A percentile compares a stretch with the other conserved stretches of the same genome.
These are phyloP conservation scores for Misgurnus mizolepis DNA, from an alignment of 2,113 vertebrate species.

Conservation along the genomic window DNA sequence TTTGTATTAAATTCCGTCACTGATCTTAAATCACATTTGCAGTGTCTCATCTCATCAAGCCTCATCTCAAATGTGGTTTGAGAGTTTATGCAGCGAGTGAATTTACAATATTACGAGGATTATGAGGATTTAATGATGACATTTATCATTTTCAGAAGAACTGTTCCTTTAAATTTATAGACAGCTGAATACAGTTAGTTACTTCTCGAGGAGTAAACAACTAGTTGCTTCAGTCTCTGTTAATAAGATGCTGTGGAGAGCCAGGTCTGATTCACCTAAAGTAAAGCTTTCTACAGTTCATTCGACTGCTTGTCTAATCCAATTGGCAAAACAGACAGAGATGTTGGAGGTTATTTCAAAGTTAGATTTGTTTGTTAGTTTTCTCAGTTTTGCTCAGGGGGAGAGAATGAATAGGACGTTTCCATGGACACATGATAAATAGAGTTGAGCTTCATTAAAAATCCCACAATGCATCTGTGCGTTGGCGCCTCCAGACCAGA, in stretches of 20 bases:
- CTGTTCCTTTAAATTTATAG: background rate
- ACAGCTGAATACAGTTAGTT: background rate
- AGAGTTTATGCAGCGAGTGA: too few relatives aligned
- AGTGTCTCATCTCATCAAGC: too few relatives aligned
- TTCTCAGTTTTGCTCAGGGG: constrained; percentile 45
- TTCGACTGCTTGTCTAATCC: constrained; percentile 20
- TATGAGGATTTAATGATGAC: background rate
- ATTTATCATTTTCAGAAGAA: background rate
- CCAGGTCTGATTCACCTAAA: constrained; percentile 1
- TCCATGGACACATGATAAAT: constrained; percentile 52
- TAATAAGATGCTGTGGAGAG: background rate
- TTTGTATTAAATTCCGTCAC: too few relatives aligned
- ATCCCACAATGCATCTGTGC: constrained; percentile 25
- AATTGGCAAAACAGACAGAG: constrained; percentile 26
- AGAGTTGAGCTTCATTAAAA: constrained; percentile 49
- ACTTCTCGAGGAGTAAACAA: background rate
- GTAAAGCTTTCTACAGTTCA: background rate
- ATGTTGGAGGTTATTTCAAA: constrained; percentile 35
- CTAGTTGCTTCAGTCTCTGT: background rate
- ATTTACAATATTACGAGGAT: too few relatives aligned
- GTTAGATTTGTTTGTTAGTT: constrained; percentile 38
- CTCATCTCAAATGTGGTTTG: too few relatives aligned
- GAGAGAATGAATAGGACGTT: constrained; percentile 45
- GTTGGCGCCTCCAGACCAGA: constrained; percentile 42
- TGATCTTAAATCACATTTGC: too few relatives aligned